A percentile compares a stretch with the other conserved stretches of the same genome.
These are phyloP conservation scores for Cervus canadensis DNA, from an alignment of 2,113 vertebrate genomes.

Conservation along the genomic window DNA sequence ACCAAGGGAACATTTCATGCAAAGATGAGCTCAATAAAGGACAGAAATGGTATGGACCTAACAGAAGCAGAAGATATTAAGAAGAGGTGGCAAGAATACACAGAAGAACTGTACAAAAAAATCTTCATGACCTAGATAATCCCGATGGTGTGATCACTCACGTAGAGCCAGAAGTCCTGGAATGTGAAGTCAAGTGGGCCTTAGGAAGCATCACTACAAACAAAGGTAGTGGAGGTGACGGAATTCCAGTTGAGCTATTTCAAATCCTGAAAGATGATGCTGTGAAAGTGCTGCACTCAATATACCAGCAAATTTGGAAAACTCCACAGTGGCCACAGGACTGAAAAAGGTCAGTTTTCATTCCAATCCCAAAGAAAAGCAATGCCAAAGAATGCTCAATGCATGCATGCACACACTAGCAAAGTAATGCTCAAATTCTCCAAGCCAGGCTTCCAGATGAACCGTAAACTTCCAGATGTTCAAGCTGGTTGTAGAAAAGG, in stretches of 20 bases:
- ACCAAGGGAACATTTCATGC: background rate
- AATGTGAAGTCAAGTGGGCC: background rate
- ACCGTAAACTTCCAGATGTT: background rate
- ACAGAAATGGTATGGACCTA: background rate
- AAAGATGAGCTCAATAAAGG: background rate
- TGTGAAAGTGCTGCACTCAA: background rate
- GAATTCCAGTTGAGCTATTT: background rate
- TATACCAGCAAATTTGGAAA: background rate
- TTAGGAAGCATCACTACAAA: background rate
- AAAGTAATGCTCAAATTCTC: background rate
- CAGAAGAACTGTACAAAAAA: background rate
- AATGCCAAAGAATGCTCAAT: background rate
- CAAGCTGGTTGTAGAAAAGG: background rate
- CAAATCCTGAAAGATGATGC: background rate
- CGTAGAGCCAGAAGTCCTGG: background rate
- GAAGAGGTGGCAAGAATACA: background rate
- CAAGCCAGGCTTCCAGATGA: background rate
- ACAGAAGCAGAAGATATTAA: background rate
- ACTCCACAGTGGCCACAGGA: background rate
- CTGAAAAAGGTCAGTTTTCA: background rate
- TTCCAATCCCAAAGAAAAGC: background rate
- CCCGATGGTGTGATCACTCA: background rate
- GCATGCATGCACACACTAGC: background rate
- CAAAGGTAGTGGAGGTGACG: background rate
- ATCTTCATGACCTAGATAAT: background rate